phyloP scores from a whole-genome alignment of 2,888 invertebrate species.

The Parnassius orleans region DNA sequence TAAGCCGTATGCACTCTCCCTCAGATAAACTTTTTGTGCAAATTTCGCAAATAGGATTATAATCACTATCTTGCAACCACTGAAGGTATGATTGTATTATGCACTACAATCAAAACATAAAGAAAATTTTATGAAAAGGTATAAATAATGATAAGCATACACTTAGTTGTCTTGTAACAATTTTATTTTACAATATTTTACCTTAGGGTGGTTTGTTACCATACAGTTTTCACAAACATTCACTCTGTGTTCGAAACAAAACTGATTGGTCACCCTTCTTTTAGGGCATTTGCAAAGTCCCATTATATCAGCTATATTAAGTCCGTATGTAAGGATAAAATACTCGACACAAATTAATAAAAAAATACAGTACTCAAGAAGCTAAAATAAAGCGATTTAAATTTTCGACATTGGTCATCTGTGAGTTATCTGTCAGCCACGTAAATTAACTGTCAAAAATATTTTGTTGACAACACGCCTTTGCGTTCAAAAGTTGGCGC shows the following conservation, averaged over 20 bases:
- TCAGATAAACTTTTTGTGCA: conserved; percentile 90
- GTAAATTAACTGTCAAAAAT: conserved; percentile 28
- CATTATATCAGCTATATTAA: conserved; percentile 80
- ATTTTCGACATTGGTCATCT: too few relatives aligned
- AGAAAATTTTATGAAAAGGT: not conserved
- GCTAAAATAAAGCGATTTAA: too few relatives aligned
- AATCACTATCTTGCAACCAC: conserved; percentile 99
- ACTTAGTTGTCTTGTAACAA: not conserved
- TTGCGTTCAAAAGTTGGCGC: too few relatives aligned
- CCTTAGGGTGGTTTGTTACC: conserved; percentile 97
- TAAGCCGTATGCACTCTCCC: conserved; percentile 92
- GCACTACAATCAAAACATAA: conserved; percentile 84
- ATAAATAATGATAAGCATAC: not conserved
- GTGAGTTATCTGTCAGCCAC: conserved; percentile 35
- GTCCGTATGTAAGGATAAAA: too few relatives aligned
- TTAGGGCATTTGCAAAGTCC: conserved; percentile 99
- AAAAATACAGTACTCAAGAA: too few relatives aligned
- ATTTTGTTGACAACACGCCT: too few relatives aligned
- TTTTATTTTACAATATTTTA: conserved; percentile 55
- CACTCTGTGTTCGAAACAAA: conserved; percentile 99
- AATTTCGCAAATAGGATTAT: conserved; percentile 94
- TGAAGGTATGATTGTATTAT: conserved; percentile 98
- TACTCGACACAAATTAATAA: too few relatives aligned
- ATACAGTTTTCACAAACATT: conserved; percentile 99
- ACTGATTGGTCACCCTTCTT: conserved; percentile 97